Conservation (phyloP, 2,888 invertebrate species). For the Nomada flava region DNA sequence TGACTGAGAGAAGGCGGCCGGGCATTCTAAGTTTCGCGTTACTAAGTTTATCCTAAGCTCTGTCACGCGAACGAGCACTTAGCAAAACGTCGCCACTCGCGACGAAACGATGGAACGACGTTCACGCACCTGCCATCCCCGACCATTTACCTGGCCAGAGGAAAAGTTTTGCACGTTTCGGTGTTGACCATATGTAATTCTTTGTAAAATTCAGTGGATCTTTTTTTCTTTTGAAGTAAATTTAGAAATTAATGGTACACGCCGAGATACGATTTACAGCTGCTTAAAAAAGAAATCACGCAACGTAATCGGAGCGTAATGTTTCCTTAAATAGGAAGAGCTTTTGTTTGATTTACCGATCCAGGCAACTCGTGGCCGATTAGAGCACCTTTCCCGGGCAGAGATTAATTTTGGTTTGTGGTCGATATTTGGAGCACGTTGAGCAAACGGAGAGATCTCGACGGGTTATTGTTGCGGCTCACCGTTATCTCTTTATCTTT, state of each 20-base stretch:
- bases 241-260: too few relatives aligned
- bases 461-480: conserved; percentile 5
- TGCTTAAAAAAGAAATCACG: too few relatives aligned
- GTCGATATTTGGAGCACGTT: conserved; percentile 4
- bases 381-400: not conserved
- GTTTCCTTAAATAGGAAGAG: too few relatives aligned
- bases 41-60: conserved; percentile 75
- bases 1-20: conserved; percentile 22
- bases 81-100: conserved; percentile 63
- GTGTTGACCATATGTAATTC: too few relatives aligned
- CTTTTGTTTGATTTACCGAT: too few relatives aligned
- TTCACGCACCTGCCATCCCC: conserved; percentile 77
- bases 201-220: too few relatives aligned
- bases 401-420: not conserved
- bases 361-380: not conserved
- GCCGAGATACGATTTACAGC: too few relatives aligned
- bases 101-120: conserved; percentile 22
- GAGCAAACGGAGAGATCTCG: not conserved
- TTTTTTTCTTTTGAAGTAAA: too few relatives aligned
- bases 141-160: conserved; percentile 5
- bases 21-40: conserved; percentile 65
- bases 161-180: too few relatives aligned
- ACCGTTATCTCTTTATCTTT: conserved; percentile 26
- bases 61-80: conserved; percentile 71
- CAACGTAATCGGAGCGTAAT: too few relatives aligned